Evolutionary conservation across 2,797 vertebrate genomes (phyloP).

Genomic region (Hipposideros larvatus): DNA sequence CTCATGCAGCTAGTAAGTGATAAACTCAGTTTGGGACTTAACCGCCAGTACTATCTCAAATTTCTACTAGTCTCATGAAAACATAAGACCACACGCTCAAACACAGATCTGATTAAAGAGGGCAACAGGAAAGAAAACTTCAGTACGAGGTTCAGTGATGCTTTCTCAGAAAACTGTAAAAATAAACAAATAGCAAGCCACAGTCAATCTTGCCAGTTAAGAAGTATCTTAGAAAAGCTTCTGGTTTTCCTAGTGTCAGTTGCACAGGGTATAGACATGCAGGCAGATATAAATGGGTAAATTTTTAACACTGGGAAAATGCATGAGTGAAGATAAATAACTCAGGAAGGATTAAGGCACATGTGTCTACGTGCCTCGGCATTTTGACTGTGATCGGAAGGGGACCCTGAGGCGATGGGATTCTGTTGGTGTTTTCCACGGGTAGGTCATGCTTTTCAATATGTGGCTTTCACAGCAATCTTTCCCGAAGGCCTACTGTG

Average conservation of each 20-base stretch:
- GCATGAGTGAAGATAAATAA: no score
- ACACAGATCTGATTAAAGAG: background rate
- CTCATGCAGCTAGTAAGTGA: background rate
- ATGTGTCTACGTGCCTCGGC: fast-evolving
- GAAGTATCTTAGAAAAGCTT: background rate
- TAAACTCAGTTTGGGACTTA: background rate
- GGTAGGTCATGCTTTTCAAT: background rate
- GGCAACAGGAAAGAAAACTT: fast-evolving
- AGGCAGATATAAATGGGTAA: background rate
- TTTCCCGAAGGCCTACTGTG: fast-evolving
- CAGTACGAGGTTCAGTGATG: background rate
- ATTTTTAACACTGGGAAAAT: background rate
- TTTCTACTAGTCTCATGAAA: background rate
- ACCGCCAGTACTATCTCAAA: fast-evolving
- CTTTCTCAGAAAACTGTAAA: background rate
- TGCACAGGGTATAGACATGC: background rate
- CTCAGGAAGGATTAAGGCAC: no score
- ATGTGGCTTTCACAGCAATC: background rate
- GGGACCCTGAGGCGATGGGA: fast-evolving
- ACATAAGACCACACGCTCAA: background rate
- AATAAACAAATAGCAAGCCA: background rate
- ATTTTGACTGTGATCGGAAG: fast-evolving
- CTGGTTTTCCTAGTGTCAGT: background rate
- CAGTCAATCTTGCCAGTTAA: background rate
- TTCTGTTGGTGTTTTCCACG: fast-evolving